phyloP scores from a whole-genome alignment of 2,113 vertebrate genomes.

The Buteo buteo region DNA sequence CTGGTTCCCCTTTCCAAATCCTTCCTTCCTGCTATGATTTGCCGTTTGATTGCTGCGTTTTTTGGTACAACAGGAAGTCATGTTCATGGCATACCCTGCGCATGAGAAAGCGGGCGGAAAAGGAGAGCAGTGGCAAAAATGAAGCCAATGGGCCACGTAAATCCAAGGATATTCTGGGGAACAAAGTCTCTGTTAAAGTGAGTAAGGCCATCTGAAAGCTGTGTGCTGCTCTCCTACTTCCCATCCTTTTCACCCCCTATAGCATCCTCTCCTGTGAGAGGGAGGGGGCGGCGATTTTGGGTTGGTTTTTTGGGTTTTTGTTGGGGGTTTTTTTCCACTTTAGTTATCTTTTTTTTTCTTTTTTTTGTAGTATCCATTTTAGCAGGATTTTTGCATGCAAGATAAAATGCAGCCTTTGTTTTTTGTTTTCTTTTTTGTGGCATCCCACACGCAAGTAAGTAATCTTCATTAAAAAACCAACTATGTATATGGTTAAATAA shows the following conservation, averaged over 20 bases:
- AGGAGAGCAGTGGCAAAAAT: slow-evolving; percentile 87
- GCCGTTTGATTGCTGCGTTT: slow-evolving; percentile 85
- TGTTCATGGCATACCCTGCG: slow-evolving; percentile 99
- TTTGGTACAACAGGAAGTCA: slow-evolving; percentile 98
- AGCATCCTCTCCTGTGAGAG: slow-evolving; percentile 63
- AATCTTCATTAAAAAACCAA: slow-evolving; percentile 28
- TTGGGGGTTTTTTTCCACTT: background rate
- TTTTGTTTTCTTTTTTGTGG: slow-evolving; percentile 72
- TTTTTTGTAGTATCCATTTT: slow-evolving; percentile 54
- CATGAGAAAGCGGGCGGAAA: slow-evolving; percentile 94
- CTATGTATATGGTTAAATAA: slow-evolving; percentile 6
- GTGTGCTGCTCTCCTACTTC: slow-evolving; percentile 70
- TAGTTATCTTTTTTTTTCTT: background rate
- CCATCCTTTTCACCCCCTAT: slow-evolving; percentile 63
- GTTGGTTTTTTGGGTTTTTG: background rate
- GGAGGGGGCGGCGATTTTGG: slow-evolving; percentile 23
- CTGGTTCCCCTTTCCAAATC: slow-evolving; percentile 55
- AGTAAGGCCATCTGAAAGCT: slow-evolving; percentile 82
- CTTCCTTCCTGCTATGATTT: slow-evolving; percentile 65
- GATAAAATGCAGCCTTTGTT: slow-evolving; percentile 66
- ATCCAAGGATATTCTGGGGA: slow-evolving; percentile 91
- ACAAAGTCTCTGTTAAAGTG: slow-evolving; percentile 94
- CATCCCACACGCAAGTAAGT: slow-evolving; percentile 74
- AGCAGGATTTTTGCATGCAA: slow-evolving; percentile 77
- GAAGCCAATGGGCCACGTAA: slow-evolving; percentile 92